These are phyloP conservation scores for Anoplopoma fimbria DNA, from an alignment of 2,113 vertebrate genomes.

Conservation along the genomic window DNA sequence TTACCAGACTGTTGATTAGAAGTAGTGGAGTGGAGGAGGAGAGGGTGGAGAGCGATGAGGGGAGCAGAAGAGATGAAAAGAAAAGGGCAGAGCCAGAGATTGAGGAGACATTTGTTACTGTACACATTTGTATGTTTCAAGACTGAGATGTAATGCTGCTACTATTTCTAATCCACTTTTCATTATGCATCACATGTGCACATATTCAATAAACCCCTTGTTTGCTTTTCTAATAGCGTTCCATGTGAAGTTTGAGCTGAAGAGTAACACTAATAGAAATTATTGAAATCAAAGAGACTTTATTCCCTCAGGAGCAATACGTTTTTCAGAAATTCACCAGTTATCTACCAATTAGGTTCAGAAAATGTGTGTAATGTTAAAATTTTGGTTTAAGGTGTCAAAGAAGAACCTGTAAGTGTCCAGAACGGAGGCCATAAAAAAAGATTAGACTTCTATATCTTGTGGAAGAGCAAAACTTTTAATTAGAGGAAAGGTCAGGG, in stretches of 20 bases:
- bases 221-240: background rate
- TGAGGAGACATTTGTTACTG: background rate
- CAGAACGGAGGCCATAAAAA: background rate
- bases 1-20: constrained; percentile 21
- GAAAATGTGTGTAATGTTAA: background rate
- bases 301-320: background rate
- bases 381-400: background rate
- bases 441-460: background rate
- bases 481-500: background rate
- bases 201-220: background rate
- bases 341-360: background rate
- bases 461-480: background rate
- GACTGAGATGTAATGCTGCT: background rate
- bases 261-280: background rate
- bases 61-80: constrained; percentile 2
- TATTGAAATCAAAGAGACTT: background rate
- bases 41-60: background rate
- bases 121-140: background rate
- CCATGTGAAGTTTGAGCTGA: background rate
- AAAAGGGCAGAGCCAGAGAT: background rate
- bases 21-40: background rate
- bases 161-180: background rate
- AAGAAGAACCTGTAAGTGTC: background rate
- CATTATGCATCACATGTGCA: background rate
- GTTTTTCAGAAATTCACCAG: background rate